Conservation (phyloP, 2,888 invertebrate species). For the Acrocyrtus sp. region DNA sequence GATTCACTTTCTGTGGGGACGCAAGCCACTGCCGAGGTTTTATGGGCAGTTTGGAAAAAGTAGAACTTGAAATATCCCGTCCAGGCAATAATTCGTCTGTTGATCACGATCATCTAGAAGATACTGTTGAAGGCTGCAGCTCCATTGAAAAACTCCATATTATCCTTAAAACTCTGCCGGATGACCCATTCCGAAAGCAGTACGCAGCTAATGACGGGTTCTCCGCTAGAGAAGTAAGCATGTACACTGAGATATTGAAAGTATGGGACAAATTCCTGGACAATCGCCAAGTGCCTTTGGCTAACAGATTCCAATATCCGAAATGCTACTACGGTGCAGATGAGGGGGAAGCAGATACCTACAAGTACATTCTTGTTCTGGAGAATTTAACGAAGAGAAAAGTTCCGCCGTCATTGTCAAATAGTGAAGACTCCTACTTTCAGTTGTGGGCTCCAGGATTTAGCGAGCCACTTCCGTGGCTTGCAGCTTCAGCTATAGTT, state of each 20-base stretch:
- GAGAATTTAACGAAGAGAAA: conserved; percentile 46
- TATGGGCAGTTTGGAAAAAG: conserved; percentile 27
- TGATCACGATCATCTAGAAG: too few species aligned
- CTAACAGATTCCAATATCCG: conserved; percentile 37
- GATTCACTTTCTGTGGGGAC: conserved; percentile 28
- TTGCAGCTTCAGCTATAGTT: conserved; percentile 23
- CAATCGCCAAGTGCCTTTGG: conserved; percentile 26
- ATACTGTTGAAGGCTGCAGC: background rate
- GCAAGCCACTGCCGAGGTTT: conserved; percentile 20
- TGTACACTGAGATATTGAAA: conserved; percentile 49
- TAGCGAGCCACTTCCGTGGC: conserved; percentile 26
- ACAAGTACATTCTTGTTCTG: conserved; percentile 49
- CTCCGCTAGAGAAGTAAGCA: conserved; percentile 37
- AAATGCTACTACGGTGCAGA: conserved; percentile 52
- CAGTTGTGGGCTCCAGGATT: conserved; percentile 44
- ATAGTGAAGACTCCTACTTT: background rate
- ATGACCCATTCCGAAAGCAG: conserved; percentile 8
- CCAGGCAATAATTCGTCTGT: conserved; percentile 10
- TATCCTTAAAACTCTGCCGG: conserved; percentile 47
- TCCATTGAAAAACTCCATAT: conserved; percentile 20
- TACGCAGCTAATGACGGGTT: conserved; percentile 40
- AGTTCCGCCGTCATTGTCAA: too few species aligned
- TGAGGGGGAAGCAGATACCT: conserved; percentile 28
- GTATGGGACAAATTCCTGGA: conserved; percentile 40
- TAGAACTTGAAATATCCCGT: conserved; percentile 32